Evolutionary conservation across 2,113 vertebrate genomes (phyloP), one percentile per base, ranked within the genome.

Genomic region (Porphyrio hochstetteri): DNA sequence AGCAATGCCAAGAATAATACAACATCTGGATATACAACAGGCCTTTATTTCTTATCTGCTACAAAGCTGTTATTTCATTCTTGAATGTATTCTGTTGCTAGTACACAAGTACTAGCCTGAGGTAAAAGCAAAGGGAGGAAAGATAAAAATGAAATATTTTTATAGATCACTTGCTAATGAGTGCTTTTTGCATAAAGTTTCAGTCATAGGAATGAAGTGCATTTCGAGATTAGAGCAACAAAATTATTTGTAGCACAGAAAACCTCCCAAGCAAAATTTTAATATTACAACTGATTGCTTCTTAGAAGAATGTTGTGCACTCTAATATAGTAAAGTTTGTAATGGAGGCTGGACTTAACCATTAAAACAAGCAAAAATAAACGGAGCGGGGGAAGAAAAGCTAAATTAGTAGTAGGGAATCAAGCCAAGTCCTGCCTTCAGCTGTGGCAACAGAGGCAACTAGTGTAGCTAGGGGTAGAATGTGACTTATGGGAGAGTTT

Each of bases 11-110:
- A 55, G 52, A 91, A 85, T 53, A 90, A 76, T 4, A 48, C 17
- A 86, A 74, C 29, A 52, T 48, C 31, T 90, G 28, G 14, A 79
- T 71, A 61, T 59, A 78, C 8, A 69, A 48, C 25, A 64, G 27
- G 9, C 28, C 71, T 96, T 96, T 78, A 76, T 95, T 92, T 88
- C n/a, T 27, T 93, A 33, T 12, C 13, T 94, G 16, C 60, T 60
- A 15, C 13, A 53, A 86, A 40, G 44, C n/a, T 71, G 2, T 5
- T 59, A 74, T 76, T 63, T 61, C 10, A 25, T 82, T 94, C 38
- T 68, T 92, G n/a, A 68, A 23, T 48, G 9, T 35, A 10, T 82
- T 85, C 53, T 79, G 27, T 76, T 67, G 23, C 24, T 65, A 48
- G 9, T 64, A 70, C 13, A 70, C 28, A 75, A 71, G 53, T 35